Base-by-base conservation (phyloP, 2,888 invertebrate genomes). In the Agrochola lota region DNA sequence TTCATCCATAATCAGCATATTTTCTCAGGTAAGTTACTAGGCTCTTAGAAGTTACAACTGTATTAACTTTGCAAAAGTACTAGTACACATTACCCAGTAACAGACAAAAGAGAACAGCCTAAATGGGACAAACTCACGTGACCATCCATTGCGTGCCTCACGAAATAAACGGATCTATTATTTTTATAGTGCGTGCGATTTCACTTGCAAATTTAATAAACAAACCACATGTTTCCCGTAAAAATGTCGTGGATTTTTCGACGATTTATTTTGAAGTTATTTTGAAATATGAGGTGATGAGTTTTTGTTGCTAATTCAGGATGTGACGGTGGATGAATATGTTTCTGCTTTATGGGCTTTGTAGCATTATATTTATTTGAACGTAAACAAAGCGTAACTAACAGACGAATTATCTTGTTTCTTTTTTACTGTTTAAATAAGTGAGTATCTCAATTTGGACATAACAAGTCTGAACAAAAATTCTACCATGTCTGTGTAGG, bases 131-230 rank as follows among this genome's bases (percentile, higher is more conserved):
- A 46, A 62, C 70, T 82, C 75, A 78, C 84, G 85, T 83, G 59
- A 82, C 64, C 40, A 0, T 15, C 26, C 20, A 26, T 91, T 74
- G 91, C 92, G 91, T 91, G 91, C 68, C 72, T 74, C 92, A 91
- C 89, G 91, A 71, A 83, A 91, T 85, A 88, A 87, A 88, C 81
- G 83, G 83, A 90, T 91, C 87, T 82, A 80, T 90, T 87, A 88
- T 88, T 85, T 87, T 86, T 80, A 83, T 81, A 79, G 71, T 77
- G 81, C 71, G 73, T 80, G 77, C 72, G 46, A 88, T 88, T 91
- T 88, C 63, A 88, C 78, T 90, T 88, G 84, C 89, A 88, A 90
- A 89, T 87, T 74, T 72, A 81, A 79, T 74, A 69, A 81, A 80
- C 59, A 71, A 85, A 70, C 23, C 30, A 69, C 1, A 35, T 30